Evolutionary conservation across 2,113 vertebrate species (phyloP).

Genomic region (Ptyas mucosa): DNA sequence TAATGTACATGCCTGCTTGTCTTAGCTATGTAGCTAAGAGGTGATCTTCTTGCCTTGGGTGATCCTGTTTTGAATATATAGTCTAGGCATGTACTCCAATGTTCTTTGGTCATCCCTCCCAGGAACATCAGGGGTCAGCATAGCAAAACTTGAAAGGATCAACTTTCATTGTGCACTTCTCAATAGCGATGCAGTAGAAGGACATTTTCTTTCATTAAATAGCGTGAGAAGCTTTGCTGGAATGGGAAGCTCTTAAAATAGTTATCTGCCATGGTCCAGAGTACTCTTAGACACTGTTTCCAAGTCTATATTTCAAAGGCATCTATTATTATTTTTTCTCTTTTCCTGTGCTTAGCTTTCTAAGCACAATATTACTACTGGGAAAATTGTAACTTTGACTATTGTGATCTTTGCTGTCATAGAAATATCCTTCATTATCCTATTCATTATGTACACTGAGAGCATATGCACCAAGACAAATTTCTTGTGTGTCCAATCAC

Average conservation of each 20-base stretch:
- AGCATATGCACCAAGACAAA: too few relatives aligned
- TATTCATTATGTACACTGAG: background rate
- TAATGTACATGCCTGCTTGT: background rate
- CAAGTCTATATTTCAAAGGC: background rate
- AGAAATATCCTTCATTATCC: background rate
- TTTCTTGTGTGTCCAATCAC: too few relatives aligned
- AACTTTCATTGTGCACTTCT: background rate
- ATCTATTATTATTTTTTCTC: background rate
- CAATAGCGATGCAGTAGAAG: background rate
- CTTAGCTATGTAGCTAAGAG: background rate
- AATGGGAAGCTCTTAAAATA: background rate
- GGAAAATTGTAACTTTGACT: background rate
- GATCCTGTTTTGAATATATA: background rate
- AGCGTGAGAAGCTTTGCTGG: background rate
- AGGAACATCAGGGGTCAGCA: background rate
- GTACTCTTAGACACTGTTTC: background rate
- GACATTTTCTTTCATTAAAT: background rate
- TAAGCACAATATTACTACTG: background rate
- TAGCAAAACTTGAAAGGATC: background rate
- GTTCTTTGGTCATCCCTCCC: background rate
- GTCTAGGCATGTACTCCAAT: background rate
- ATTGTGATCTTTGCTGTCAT: background rate
- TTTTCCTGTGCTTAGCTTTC: background rate
- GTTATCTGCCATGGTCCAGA: background rate
- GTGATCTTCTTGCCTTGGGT: background rate